Conservation (phyloP, 1,140 invertebrate genomes). For the Drosophila quadrilineata region DNA sequence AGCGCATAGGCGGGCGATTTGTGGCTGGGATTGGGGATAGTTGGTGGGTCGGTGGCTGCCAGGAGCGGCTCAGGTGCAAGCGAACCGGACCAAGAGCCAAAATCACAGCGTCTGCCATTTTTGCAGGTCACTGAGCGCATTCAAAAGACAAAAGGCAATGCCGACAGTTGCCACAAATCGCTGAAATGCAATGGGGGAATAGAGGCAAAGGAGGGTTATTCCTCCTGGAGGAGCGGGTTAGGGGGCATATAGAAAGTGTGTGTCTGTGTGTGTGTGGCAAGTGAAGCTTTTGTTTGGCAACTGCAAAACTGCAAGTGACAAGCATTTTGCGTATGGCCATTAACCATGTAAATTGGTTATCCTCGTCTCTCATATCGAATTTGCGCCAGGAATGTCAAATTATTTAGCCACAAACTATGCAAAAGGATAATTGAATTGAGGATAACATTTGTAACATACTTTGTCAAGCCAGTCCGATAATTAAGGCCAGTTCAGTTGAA, state of each 20-base stretch:
- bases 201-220: neutral
- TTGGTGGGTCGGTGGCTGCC: neutral
- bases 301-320: constrained; percentile 69
- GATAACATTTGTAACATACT: too few species aligned
- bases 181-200: constrained; percentile 51
- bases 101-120: constrained; percentile 71
- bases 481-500: neutral
- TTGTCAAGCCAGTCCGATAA: neutral
- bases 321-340: constrained; percentile 72
- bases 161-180: constrained; percentile 75
- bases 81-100: constrained; percentile 36
- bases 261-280: neutral
- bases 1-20: too few species aligned
- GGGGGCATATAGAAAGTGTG: neutral
- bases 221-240: neutral
- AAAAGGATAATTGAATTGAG: too few species aligned
- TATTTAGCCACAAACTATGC: constrained; percentile 4
- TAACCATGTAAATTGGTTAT: constrained; percentile 72
- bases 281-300: constrained; percentile 58
- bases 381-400: constrained; percentile 9
- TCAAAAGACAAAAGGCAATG: constrained; percentile 69
- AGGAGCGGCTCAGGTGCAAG: constrained; percentile 20
- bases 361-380: constrained; percentile 7
- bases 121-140: constrained; percentile 76
- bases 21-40: too few species aligned